phyloP scores from a whole-genome alignment of 1,140 invertebrate genomes.

The Triops cancriformis region DNA sequence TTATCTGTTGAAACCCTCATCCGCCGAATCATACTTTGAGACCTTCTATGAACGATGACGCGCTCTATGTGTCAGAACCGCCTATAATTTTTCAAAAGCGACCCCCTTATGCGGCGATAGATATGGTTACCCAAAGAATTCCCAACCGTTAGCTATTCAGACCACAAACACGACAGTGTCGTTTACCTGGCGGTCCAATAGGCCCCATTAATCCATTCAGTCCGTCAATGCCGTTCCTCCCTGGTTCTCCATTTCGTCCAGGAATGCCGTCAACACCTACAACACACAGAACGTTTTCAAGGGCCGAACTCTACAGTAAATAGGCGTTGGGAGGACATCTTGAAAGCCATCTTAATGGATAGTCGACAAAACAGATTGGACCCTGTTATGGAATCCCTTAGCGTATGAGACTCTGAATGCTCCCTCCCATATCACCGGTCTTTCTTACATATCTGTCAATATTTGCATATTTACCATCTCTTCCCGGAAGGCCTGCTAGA shows the following conservation, averaged over 20 bases:
- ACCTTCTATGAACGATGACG: too few species aligned
- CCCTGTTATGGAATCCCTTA: not conserved
- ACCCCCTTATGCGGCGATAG: too few species aligned
- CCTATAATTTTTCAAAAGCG: too few species aligned
- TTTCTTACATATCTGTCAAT: not conserved
- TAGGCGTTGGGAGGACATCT: not conserved
- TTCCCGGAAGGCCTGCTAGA: not conserved
- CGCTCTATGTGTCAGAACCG: too few species aligned
- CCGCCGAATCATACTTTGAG: too few species aligned
- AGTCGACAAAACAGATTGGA: not conserved
- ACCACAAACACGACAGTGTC: not conserved
- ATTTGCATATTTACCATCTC: conserved; percentile 16
- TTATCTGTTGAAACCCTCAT: too few species aligned
- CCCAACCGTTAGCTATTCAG: too few species aligned
- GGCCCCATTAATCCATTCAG: not conserved
- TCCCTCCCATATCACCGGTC: not conserved
- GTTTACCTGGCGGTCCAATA: not conserved
- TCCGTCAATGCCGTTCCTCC: not conserved
- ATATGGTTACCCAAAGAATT: too few species aligned
- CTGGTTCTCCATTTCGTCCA: not conserved
- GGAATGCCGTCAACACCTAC: not conserved
- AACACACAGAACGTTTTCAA: not conserved
- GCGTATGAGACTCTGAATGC: not conserved
- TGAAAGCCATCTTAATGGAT: not conserved
- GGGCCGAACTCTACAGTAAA: not conserved